Evolutionary conservation across 2,888 invertebrate species (phyloP).

Genomic region (Catocala nupta): DNA sequence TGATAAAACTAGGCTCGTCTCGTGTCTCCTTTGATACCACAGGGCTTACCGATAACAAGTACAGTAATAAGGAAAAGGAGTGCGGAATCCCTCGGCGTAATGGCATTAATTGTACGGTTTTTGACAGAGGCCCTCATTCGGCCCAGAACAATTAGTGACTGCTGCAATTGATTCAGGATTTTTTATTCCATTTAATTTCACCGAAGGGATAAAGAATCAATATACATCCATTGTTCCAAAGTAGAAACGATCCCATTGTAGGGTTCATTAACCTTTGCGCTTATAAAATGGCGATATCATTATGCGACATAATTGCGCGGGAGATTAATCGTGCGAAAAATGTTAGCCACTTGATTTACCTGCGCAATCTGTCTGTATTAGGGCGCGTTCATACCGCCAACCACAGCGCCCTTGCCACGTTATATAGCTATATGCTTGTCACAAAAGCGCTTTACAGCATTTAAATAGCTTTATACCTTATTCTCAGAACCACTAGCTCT

Average conservation of each 20-base stretch:
- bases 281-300: slow-evolving; percentile 34
- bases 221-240: slow-evolving; percentile 2
- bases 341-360: slow-evolving; percentile 67
- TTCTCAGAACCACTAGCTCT: slow-evolving; percentile 1
- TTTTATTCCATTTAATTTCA: not conserved
- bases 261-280: slow-evolving; percentile 25
- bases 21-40: too few relatives aligned
- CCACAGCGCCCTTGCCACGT: too few relatives aligned
- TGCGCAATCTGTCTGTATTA: slow-evolving; percentile 70
- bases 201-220: slow-evolving; percentile 5
- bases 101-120: too few relatives aligned
- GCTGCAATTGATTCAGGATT: not conserved
- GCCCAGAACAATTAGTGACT: not conserved
- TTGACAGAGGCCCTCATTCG: too few relatives aligned
- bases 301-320: slow-evolving; percentile 55
- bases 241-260: slow-evolving; percentile 24
- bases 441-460: slow-evolving; percentile 19
- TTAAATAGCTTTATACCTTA: slow-evolving; percentile 35
- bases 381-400: slow-evolving; percentile 38
- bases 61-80: too few relatives aligned
- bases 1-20: too few relatives aligned
- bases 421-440: slow-evolving; percentile 8
- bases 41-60: too few relatives aligned
- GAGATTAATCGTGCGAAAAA: slow-evolving; percentile 62
- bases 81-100: too few relatives aligned